Conservation (phyloP, 2,888 invertebrate species). For the Pseudococcus longispinus region DNA sequence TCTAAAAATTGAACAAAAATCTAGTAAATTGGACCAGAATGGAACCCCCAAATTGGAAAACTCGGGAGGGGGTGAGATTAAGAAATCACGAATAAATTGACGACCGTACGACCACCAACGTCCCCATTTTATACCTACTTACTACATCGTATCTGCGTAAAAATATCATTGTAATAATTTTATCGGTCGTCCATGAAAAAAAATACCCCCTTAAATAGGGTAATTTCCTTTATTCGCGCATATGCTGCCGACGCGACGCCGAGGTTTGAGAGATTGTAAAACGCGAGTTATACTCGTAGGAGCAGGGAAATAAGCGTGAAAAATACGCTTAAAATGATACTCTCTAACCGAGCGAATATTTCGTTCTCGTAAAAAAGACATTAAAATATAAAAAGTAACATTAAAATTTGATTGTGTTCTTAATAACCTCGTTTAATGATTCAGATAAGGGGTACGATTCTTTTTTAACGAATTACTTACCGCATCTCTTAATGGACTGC, state of each 20-base stretch:
- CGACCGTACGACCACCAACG: no score
- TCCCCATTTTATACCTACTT: no score
- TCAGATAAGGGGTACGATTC: background rate
- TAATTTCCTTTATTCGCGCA: background rate
- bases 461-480: background rate
- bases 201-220: background rate
- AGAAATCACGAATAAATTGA: no score
- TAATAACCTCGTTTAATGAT: background rate
- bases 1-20: no score
- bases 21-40: no score
- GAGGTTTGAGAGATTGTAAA: background rate
- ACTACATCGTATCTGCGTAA: no score
- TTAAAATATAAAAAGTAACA: background rate
- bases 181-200: background rate
- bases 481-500: background rate
- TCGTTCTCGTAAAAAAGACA: background rate
- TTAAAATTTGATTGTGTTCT: background rate
- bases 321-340: slow-evolving; percentile 5
- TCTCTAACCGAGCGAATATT: slow-evolving; percentile 5
- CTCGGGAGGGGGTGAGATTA: no score
- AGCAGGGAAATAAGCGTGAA: slow-evolving; percentile 1
- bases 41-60: no score
- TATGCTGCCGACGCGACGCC: background rate
- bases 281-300: background rate
- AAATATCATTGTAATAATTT: background rate